phyloP scores from a whole-genome alignment of 2,888 invertebrate genomes.

The Mimachlamys varia region DNA sequence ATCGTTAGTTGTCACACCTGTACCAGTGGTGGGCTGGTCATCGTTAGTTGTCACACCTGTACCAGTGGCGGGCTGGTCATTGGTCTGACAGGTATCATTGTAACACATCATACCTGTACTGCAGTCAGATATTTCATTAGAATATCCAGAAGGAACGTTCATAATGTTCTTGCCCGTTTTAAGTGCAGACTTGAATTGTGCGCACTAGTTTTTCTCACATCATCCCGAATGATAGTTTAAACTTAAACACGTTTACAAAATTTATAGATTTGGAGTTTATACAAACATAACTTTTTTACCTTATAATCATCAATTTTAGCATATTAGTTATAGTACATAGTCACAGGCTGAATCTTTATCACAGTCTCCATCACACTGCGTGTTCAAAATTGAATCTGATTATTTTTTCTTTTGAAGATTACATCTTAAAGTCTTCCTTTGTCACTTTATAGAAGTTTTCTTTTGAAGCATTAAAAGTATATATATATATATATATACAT shows the following conservation, averaged over 20 bases:
- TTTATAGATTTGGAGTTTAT: too few relatives aligned
- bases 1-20: not conserved
- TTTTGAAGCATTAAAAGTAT: not conserved
- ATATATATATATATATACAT: too few relatives aligned
- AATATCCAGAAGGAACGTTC: too few relatives aligned
- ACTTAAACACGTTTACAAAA: too few relatives aligned
- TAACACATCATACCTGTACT: not conserved
- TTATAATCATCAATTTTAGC: too few relatives aligned
- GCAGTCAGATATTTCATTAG: too few relatives aligned
- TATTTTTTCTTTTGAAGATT: not conserved
- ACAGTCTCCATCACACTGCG: too few relatives aligned
- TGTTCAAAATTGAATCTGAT: too few relatives aligned
- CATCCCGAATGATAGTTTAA: too few relatives aligned
- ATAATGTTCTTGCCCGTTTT: not conserved
- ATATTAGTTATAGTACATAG: too few relatives aligned
- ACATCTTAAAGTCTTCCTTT: not conserved
- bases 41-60: not conserved
- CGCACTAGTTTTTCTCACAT: not conserved
- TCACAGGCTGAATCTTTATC: too few relatives aligned
- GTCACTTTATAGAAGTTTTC: not conserved
- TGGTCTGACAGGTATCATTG: not conserved
- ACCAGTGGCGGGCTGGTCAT: not conserved
- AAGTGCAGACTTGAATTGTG: not conserved
- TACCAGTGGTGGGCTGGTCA: not conserved
- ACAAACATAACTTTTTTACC: too few relatives aligned